Conservation (phyloP, 2,797 vertebrate genomes). For the Acestrorhynchus altus region DNA sequence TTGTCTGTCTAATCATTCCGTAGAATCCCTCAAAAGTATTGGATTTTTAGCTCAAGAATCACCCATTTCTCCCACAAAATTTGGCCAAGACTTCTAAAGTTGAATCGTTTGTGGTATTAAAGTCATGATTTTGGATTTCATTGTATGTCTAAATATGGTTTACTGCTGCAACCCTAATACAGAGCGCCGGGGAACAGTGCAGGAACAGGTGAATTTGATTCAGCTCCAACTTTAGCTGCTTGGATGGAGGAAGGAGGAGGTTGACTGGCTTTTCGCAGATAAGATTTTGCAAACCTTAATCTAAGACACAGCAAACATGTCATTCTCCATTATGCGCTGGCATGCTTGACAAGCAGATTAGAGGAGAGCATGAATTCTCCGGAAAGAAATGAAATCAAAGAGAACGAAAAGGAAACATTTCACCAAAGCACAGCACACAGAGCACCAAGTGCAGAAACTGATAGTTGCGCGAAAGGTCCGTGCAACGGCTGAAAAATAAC, state of each 20-base stretch:
- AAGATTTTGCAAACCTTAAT: slow-evolving; percentile 14
- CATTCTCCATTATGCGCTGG: background rate
- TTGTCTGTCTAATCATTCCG: too few relatives aligned
- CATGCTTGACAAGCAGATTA: slow-evolving; percentile 14
- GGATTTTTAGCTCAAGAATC: too few relatives aligned
- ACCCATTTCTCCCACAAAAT: too few relatives aligned
- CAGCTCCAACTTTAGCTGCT: background rate
- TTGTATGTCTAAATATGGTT: too few relatives aligned
- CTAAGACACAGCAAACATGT: slow-evolving; percentile 2
- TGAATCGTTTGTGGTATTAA: too few relatives aligned
- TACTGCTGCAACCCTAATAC: too few relatives aligned
- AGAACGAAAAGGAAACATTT: background rate
- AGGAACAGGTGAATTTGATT: background rate
- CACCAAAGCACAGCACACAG: background rate
- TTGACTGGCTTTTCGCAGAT: slow-evolving; percentile 1
- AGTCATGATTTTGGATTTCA: too few relatives aligned
- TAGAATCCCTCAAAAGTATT: too few relatives aligned
- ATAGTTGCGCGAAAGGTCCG: slow-evolving; percentile 11
- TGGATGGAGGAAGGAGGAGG: background rate
- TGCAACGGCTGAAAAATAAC: background rate
- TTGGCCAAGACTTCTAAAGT: too few relatives aligned
- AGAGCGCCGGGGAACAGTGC: too few relatives aligned
- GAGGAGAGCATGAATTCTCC: background rate
- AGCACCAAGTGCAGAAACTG: slow-evolving; percentile 9
- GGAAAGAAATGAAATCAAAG: background rate